Conservation (phyloP, 2,797 vertebrate species). For the Hirundo rustica region DNA sequence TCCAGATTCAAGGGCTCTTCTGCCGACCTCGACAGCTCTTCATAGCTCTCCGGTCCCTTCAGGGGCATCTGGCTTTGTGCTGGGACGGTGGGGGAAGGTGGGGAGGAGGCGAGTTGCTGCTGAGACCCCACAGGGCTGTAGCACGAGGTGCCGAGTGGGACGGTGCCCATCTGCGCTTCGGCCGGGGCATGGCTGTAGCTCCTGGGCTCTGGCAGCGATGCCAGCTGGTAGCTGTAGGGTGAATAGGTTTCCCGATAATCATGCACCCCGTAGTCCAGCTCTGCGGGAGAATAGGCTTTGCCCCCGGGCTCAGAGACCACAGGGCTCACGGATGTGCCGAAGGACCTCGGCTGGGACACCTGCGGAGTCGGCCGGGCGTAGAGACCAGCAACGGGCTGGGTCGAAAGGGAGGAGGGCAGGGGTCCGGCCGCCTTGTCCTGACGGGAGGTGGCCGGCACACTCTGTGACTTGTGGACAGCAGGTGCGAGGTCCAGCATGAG, state of each 20-base stretch:
- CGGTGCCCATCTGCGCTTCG: slow-evolving; percentile 74
- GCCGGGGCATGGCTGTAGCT: slow-evolving; percentile 71
- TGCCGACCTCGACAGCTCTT: slow-evolving; percentile 74
- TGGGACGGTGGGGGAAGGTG: slow-evolving; percentile 33
- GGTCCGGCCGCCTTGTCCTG: slow-evolving; percentile 56
- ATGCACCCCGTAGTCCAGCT: slow-evolving; percentile 34
- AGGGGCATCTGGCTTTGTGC: slow-evolving; percentile 66
- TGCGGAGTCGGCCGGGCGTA: slow-evolving; percentile 62
- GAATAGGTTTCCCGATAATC: slow-evolving; percentile 64
- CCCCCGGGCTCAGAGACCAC: slow-evolving; percentile 30
- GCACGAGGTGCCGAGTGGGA: slow-evolving; percentile 28
- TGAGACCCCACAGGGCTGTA: slow-evolving; percentile 70
- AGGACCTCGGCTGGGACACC: slow-evolving; percentile 72
- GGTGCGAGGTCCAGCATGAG: slow-evolving; percentile 93
- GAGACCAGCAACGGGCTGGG: slow-evolving; percentile 77
- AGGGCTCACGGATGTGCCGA: background rate
- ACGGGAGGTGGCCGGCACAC: slow-evolving; percentile 73
- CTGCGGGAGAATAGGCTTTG: slow-evolving; percentile 70
- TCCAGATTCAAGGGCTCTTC: slow-evolving; percentile 88
- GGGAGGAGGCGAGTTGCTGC: slow-evolving; percentile 64
- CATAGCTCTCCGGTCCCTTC: slow-evolving; percentile 61
- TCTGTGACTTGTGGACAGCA: slow-evolving; percentile 86
- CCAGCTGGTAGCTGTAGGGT: slow-evolving; percentile 66
- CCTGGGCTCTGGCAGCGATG: slow-evolving; percentile 18
- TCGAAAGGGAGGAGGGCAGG: slow-evolving; percentile 78